phyloP scores from a whole-genome alignment of 1,140 invertebrate species.

The Thereuonema tuberculata region DNA sequence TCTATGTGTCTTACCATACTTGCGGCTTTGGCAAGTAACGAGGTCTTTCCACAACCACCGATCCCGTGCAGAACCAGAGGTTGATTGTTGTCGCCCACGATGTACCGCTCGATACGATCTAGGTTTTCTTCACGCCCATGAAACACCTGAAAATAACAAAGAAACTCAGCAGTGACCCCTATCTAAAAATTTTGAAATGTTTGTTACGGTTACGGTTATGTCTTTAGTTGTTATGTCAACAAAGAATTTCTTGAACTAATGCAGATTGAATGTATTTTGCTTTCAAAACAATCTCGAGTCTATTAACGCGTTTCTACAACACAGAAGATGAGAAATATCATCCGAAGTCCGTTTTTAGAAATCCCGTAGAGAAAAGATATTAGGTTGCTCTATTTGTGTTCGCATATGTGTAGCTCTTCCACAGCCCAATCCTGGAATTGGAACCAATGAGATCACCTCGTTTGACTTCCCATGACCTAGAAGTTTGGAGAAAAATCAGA shows the following conservation, averaged over 20 bases:
- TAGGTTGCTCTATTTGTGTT: no score
- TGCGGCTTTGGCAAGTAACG: constrained; percentile 82
- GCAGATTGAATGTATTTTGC: background rate
- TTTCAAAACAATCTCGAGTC: no score
- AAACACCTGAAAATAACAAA: constrained; percentile 49
- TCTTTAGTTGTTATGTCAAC: background rate
- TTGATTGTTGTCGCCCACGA: constrained; percentile 65
- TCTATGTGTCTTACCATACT: no score
- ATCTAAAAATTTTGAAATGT: background rate
- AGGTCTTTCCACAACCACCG: constrained; percentile 95
- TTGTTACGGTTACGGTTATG: background rate
- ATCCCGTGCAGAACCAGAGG: constrained; percentile 89
- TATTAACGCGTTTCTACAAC: no score
- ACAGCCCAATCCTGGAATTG: no score
- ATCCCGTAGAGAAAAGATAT: no score
- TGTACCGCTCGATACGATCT: constrained; percentile 65
- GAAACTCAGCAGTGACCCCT: background rate
- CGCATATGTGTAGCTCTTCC: no score
- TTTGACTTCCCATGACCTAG: no score
- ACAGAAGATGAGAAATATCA: no score
- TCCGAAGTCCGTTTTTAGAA: no score
- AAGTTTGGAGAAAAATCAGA: no score
- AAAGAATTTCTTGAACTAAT: background rate
- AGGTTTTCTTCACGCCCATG: constrained; percentile 83
- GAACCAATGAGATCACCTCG: no score